These are phyloP conservation scores for Microdon myrmicae DNA, from an alignment of 2,888 invertebrate genomes.

Conservation along the genomic window DNA sequence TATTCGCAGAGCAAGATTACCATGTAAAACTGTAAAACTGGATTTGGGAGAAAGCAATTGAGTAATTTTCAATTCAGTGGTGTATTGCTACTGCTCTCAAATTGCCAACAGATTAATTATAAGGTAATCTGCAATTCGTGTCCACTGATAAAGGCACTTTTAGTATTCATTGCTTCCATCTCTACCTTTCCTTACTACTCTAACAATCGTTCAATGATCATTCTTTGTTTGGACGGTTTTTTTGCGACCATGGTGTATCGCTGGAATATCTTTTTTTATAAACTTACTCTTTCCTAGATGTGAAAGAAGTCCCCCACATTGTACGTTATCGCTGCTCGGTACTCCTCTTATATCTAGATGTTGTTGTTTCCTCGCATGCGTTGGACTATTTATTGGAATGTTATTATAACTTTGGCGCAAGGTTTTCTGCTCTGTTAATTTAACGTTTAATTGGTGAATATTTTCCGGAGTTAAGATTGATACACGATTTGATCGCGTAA, in stretches of 20 bases:
- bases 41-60: too few species aligned
- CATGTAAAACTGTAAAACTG: too few species aligned
- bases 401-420: constrained; percentile 29
- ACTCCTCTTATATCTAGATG: constrained; percentile 15
- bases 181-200: constrained; percentile 12
- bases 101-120: too few species aligned
- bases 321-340: constrained; percentile 3
- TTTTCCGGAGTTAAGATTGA: constrained; percentile 65
- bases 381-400: constrained; percentile 34
- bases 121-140: too few species aligned
- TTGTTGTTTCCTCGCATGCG: constrained; percentile 9
- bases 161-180: too few species aligned
- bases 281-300: constrained; percentile 27
- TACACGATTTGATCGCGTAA: constrained; percentile 57
- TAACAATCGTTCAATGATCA: too few species aligned
- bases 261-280: constrained; percentile 38
- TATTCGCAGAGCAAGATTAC: too few species aligned
- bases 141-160: too few species aligned
- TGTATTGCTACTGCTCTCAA: too few species aligned
- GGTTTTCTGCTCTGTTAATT: constrained; percentile 60
- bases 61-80: too few species aligned
- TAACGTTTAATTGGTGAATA: constrained; percentile 62
- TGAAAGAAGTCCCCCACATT: constrained; percentile 15
- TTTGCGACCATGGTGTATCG: constrained; percentile 43
- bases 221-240: constrained; percentile 30